Evolutionary conservation across 2,797 vertebrate species (phyloP).

Genomic region (Phrynocephalus guinanensis): DNA sequence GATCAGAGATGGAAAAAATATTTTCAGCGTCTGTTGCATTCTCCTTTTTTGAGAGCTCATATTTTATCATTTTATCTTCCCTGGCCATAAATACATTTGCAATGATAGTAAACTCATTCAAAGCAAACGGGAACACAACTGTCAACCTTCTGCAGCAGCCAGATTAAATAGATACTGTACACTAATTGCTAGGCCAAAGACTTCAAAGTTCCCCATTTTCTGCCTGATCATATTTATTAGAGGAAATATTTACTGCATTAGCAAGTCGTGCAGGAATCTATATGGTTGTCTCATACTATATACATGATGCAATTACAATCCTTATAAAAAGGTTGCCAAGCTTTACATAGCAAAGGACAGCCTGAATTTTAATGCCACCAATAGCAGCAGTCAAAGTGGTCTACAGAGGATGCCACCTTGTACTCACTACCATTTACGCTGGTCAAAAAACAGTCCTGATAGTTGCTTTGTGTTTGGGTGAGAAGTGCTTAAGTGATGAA

Average conservation of each 20-base stretch:
- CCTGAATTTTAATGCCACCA: too few relatives aligned
- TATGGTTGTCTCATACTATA: not conserved
- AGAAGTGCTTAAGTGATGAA: too few relatives aligned
- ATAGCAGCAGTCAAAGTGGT: too few relatives aligned
- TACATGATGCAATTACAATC: not conserved
- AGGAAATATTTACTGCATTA: not conserved
- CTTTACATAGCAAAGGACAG: too few relatives aligned
- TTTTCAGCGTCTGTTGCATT: not conserved
- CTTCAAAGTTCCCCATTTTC: not conserved
- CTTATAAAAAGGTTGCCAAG: too few relatives aligned
- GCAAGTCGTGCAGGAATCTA: not conserved
- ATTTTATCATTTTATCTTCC: not conserved
- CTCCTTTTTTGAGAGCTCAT: not conserved
- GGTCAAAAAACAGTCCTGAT: too few relatives aligned
- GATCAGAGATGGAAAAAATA: not conserved
- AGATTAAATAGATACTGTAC: not conserved
- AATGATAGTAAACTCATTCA: not conserved
- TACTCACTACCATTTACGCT: too few relatives aligned
- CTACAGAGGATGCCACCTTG: too few relatives aligned
- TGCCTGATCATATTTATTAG: not conserved
- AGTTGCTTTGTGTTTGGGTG: too few relatives aligned
- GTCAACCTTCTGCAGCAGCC: not conserved
- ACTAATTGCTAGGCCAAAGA: not conserved
- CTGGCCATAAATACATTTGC: not conserved
- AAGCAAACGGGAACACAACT: not conserved